Conservation (phyloP, 2,113 vertebrate species). For the Saccopteryx bilineata region DNA sequence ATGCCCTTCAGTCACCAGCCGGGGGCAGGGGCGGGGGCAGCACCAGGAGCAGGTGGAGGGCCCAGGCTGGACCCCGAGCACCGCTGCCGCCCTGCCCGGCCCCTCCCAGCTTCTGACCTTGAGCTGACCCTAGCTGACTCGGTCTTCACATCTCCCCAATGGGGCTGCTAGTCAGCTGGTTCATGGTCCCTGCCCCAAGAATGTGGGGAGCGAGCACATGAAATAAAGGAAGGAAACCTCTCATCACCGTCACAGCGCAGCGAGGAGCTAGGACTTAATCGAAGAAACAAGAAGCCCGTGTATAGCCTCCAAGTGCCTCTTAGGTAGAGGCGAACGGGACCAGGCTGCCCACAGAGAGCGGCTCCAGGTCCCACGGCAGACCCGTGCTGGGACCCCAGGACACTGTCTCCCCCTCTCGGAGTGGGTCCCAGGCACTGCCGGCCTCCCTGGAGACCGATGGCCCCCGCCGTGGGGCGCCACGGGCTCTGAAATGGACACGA, state of each 20-base stretch:
- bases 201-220: fast-evolving
- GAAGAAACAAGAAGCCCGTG: not conserved
- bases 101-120: not conserved
- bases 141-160: fast-evolving
- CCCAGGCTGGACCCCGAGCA: too few relatives aligned
- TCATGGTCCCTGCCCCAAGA: fast-evolving
- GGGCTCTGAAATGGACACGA: not conserved
- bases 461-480: fast-evolving
- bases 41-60: fast-evolving
- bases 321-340: fast-evolving
- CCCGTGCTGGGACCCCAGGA: fast-evolving
- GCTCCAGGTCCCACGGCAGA: not conserved
- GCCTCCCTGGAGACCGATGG: fast-evolving
- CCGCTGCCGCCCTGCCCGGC: not conserved
- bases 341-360: not conserved
- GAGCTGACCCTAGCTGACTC: not conserved
- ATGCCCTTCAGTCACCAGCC: not conserved
- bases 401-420: not conserved
- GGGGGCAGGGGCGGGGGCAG: fast-evolving
- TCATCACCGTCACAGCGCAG: fast-evolving
- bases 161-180: not conserved
- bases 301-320: not conserved
- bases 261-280: not conserved
- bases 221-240: not conserved
- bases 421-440: too few relatives aligned